Evolutionary conservation across 2,888 invertebrate genomes (phyloP).

Genomic region (Lucinisca nassula): DNA sequence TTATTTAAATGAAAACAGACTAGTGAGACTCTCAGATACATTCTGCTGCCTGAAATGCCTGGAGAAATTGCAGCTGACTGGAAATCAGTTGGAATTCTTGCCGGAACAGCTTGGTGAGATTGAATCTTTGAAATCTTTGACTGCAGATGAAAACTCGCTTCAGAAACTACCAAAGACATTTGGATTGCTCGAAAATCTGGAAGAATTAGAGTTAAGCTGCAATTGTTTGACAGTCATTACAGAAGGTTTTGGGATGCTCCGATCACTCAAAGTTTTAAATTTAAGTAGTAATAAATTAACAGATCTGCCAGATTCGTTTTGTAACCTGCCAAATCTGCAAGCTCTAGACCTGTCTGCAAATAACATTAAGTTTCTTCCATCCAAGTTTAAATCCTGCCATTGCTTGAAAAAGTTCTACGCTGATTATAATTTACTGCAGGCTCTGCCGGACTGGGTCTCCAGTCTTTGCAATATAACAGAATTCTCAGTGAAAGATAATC

Average conservation of each 20-base stretch:
- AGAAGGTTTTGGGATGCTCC: slow-evolving; percentile 74
- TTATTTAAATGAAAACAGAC: slow-evolving; percentile 78
- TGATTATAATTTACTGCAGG: slow-evolving; percentile 73
- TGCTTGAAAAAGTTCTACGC: slow-evolving; percentile 74
- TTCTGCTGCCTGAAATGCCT: slow-evolving; percentile 72
- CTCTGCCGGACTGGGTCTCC: slow-evolving; percentile 78
- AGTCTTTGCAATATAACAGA: slow-evolving; percentile 68
- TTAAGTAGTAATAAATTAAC: slow-evolving; percentile 75
- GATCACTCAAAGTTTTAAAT: slow-evolving; percentile 74
- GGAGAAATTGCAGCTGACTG: slow-evolving; percentile 72
- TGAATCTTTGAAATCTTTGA: slow-evolving; percentile 63
- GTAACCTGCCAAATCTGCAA: slow-evolving; percentile 70
- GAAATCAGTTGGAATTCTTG: slow-evolving; percentile 76
- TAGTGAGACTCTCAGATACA: slow-evolving; percentile 72
- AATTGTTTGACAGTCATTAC: slow-evolving; percentile 73
- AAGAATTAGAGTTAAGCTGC: slow-evolving; percentile 72
- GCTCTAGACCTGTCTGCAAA: slow-evolving; percentile 80
- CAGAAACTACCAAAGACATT: slow-evolving; percentile 70
- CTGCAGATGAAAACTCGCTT: slow-evolving; percentile 78
- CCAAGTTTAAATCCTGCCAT: slow-evolving; percentile 67
- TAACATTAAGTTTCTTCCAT: slow-evolving; percentile 72
- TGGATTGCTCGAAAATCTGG: slow-evolving; percentile 70
- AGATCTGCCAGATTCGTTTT: slow-evolving; percentile 74
- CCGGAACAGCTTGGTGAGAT: slow-evolving; percentile 79
- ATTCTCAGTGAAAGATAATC: slow-evolving; percentile 78